A percentile compares a stretch with the other conserved stretches of the same genome.
Conservation (phyloP, 2,113 vertebrate species). For the Notechis scutatus region DNA sequence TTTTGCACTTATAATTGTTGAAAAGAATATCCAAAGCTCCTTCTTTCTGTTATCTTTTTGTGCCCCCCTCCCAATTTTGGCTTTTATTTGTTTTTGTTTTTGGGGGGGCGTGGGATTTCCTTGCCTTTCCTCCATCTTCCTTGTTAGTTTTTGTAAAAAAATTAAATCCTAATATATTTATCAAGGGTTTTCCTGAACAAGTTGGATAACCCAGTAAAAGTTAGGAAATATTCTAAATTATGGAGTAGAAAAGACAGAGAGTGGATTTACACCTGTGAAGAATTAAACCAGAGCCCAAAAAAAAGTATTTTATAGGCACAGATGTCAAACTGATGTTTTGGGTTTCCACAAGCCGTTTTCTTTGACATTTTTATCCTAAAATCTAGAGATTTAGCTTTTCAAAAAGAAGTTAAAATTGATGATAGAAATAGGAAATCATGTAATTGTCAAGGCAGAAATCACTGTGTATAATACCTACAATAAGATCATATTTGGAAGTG, state of each 20-base stretch:
- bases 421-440: not conserved
- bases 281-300: not conserved
- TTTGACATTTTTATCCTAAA: not conserved
- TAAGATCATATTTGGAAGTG: slow-evolving; percentile 47
- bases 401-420: not conserved
- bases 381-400: not conserved
- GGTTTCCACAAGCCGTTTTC: not conserved
- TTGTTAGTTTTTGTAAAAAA: too few species aligned
- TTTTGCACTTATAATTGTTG: not conserved
- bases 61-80: not conserved
- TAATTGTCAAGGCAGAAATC: slow-evolving; percentile 37
- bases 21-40: not conserved
- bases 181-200: too few species aligned
- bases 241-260: not conserved
- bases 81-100: not conserved
- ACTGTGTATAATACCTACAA: slow-evolving; percentile 15
- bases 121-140: not conserved
- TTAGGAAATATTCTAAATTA: not conserved
- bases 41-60: not conserved
- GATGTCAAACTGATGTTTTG: too few species aligned
- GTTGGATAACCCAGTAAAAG: too few species aligned
- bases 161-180: too few species aligned
- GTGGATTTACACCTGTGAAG: not conserved
- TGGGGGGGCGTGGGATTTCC: not conserved
- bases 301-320: not conserved